These are phyloP conservation scores for Urocynchramus pylzowi DNA, from an alignment of 2,113 vertebrate species.

Conservation along the genomic window DNA sequence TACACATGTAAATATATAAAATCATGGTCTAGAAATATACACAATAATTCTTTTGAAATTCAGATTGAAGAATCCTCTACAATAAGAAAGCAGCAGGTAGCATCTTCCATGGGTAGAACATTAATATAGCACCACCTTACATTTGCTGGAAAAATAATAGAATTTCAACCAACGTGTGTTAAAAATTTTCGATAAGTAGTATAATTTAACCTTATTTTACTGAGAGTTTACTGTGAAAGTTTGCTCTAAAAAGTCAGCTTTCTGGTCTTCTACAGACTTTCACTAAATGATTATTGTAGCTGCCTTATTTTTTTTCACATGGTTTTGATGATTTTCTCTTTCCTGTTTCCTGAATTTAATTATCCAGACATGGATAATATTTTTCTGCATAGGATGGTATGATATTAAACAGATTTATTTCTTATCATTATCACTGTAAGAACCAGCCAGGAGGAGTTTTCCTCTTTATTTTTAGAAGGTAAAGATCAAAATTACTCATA, in stretches of 20 bases:
- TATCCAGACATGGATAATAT: background rate
- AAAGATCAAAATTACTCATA: background rate
- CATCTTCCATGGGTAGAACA: background rate
- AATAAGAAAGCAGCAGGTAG: background rate
- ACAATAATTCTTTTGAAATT: background rate
- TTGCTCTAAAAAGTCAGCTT: background rate
- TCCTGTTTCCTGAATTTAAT: background rate
- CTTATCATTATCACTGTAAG: background rate
- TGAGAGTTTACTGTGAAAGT: background rate
- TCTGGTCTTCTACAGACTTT: background rate
- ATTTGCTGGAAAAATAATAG: background rate
- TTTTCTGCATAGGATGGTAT: background rate
- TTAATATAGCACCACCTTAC: background rate
- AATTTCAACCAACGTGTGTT: background rate
- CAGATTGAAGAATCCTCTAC: background rate
- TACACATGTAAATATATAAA: background rate
- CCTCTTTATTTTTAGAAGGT: background rate
- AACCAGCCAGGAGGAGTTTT: background rate
- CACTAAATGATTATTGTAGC: background rate
- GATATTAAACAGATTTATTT: background rate
- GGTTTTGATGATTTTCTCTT: background rate
- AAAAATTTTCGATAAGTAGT: background rate
- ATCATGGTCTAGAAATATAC: background rate
- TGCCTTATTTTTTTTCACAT: background rate
- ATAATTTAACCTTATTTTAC: background rate